phyloP scores from a whole-genome alignment of 2,888 invertebrate genomes.

The Polydrusus pterygomalis region DNA sequence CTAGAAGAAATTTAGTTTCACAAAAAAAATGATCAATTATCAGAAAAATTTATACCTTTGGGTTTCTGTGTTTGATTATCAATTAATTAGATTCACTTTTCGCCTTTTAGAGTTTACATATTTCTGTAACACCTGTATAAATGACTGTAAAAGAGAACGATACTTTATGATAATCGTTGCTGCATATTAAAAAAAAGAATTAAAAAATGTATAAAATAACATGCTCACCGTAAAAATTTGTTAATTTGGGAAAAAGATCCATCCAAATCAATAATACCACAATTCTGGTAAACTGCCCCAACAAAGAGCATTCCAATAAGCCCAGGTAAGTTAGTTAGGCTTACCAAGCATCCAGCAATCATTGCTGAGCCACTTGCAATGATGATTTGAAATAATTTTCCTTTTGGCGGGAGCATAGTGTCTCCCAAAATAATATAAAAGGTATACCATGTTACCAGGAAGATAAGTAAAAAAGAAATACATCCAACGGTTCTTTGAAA shows the following conservation, averaged over 20 bases:
- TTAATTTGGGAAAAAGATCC: slow-evolving; percentile 79
- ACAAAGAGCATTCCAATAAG: slow-evolving; percentile 91
- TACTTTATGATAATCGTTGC: no score
- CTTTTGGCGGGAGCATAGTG: slow-evolving; percentile 81
- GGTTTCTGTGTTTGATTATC: no score
- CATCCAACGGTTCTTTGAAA: slow-evolving; percentile 73
- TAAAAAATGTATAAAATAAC: background rate
- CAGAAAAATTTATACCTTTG: no score
- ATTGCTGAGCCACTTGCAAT: slow-evolving; percentile 84
- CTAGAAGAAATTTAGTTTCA: no score
- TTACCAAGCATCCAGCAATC: slow-evolving; percentile 88
- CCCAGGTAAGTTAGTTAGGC: slow-evolving; percentile 86
- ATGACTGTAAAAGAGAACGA: no score
- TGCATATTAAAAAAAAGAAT: no score
- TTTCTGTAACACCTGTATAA: no score
- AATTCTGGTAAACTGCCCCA: slow-evolving; percentile 85
- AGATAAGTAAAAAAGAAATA: slow-evolving; percentile 44
- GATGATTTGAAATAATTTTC: slow-evolving; percentile 87
- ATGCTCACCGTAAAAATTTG: slow-evolving; percentile 80
- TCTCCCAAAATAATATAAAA: slow-evolving; percentile 83
- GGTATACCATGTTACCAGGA: slow-evolving; percentile 84
- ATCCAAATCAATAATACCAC: slow-evolving; percentile 81
- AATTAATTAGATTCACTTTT: no score
- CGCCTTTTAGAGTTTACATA: no score
- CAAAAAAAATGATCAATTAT: no score